Conservation (phyloP, 2,888 invertebrate genomes). For the Uloborus plumipes region DNA sequence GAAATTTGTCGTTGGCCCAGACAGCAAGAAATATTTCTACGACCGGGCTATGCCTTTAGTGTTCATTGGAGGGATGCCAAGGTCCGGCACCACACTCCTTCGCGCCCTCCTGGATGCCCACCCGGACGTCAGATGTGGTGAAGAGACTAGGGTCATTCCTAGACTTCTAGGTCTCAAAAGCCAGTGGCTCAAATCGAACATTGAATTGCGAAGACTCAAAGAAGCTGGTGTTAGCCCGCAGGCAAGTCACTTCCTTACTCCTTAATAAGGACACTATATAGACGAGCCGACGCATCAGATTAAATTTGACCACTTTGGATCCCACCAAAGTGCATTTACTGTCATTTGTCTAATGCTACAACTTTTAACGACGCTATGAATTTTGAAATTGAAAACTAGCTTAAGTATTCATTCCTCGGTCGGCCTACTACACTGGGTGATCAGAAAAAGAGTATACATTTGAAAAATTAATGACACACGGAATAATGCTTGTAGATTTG, state of each 20-base stretch:
- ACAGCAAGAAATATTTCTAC: constrained; percentile 73
- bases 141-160: constrained; percentile 97
- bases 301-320: too few species aligned
- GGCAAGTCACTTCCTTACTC: constrained; percentile 61
- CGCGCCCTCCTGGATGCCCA: constrained; percentile 98
- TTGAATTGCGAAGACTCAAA: constrained; percentile 88
- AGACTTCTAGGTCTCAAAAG: constrained; percentile 93
- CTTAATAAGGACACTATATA: too few species aligned
- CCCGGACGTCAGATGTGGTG: constrained; percentile 95
- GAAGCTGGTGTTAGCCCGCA: constrained; percentile 93
- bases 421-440: too few species aligned
- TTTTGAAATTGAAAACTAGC: too few species aligned
- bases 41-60: constrained; percentile 92
- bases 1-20: constrained; percentile 48
- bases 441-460: too few species aligned
- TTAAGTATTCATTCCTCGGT: too few species aligned
- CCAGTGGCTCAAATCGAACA: constrained; percentile 95
- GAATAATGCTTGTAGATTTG: too few species aligned
- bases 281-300: too few species aligned
- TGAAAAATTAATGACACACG: too few species aligned
- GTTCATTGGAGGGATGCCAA: constrained; percentile 97
- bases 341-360: too few species aligned
- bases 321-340: too few species aligned
- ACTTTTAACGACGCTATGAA: too few species aligned
- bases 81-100: constrained; percentile 97